These are phyloP conservation scores for Latrodectus elegans DNA, from an alignment of 2,888 invertebrate species.

Conservation along the genomic window DNA sequence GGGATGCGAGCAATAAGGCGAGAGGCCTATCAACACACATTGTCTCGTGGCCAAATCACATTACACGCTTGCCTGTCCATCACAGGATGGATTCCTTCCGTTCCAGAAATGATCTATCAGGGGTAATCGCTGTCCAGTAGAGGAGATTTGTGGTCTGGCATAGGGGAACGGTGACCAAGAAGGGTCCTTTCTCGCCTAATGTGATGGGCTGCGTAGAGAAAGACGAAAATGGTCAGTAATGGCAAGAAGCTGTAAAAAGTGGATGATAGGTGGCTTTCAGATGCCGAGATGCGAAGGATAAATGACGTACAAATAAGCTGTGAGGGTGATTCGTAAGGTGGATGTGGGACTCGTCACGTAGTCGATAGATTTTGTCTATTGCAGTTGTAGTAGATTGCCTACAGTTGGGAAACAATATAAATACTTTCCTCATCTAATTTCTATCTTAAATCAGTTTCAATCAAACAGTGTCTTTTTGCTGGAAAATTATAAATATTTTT, in stretches of 20 bases:
- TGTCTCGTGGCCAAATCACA: constrained; percentile 52
- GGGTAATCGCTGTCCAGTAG: constrained; percentile 51
- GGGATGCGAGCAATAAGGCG: constrained; percentile 27
- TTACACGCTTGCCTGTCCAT: constrained; percentile 60
- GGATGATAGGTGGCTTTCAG: constrained; percentile 57
- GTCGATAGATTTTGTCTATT: constrained; percentile 13
- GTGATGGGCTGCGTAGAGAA: constrained; percentile 38
- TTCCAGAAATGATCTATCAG: constrained; percentile 56
- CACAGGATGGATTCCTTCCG: constrained; percentile 31
- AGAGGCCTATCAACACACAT: constrained; percentile 43
- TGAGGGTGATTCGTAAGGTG: constrained; percentile 20
- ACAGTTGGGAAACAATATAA: too few relatives aligned
- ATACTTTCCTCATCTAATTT: too few relatives aligned
- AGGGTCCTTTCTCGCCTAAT: constrained; percentile 51
- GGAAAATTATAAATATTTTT: too few relatives aligned
- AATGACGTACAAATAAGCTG: constrained; percentile 45
- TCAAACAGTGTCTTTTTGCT: too few relatives aligned
- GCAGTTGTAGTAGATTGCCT: neutral
- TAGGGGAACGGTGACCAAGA: constrained; percentile 14
- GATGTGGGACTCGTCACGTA: neutral
- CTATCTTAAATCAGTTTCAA: too few relatives aligned
- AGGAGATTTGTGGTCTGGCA: constrained; percentile 56
- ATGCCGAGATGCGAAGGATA: constrained; percentile 34
- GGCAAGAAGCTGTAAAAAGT: constrained; percentile 56
- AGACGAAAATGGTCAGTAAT: constrained; percentile 40